phyloP scores from a whole-genome alignment of 2,888 invertebrate genomes.

The Melieria picta region DNA sequence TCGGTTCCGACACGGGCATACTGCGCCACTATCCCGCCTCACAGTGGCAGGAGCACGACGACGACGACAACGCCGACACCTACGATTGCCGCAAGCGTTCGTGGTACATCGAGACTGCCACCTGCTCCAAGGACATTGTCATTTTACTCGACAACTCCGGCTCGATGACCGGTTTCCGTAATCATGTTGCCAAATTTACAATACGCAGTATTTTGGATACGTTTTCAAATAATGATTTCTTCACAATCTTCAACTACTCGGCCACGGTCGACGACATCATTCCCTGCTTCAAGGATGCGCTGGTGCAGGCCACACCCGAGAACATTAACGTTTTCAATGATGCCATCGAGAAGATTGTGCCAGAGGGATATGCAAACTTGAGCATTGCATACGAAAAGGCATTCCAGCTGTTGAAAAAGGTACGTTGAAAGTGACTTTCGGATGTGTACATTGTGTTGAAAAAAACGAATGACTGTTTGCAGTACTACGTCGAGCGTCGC shows the following conservation, averaged over 20 bases:
- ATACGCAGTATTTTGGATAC: slow-evolving; percentile 91
- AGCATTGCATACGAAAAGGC: slow-evolving; percentile 84
- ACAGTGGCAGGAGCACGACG: slow-evolving; percentile 70
- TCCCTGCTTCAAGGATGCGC: slow-evolving; percentile 82
- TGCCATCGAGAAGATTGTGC: slow-evolving; percentile 72
- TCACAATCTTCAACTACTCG: slow-evolving; percentile 89
- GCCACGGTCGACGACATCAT: slow-evolving; percentile 79
- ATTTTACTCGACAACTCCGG: slow-evolving; percentile 96
- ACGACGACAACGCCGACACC: slow-evolving; percentile 72
- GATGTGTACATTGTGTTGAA: neutral
- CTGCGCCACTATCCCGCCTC: slow-evolving; percentile 91
- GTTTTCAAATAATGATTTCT: slow-evolving; percentile 96
- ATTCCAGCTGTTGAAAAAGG: slow-evolving; percentile 81
- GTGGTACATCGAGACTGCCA: slow-evolving; percentile 98
- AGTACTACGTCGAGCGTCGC: slow-evolving; percentile 69
- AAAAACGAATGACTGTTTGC: slow-evolving; percentile 29
- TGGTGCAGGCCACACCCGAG: slow-evolving; percentile 91
- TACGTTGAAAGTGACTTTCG: slow-evolving; percentile 63
- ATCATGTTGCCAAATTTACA: slow-evolving; percentile 84
- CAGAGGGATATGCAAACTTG: slow-evolving; percentile 86
- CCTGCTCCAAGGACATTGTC: slow-evolving; percentile 96
- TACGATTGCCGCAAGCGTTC: slow-evolving; percentile 93
- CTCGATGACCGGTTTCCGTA: slow-evolving; percentile 89
- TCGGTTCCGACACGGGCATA: slow-evolving; percentile 93
- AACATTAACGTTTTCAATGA: slow-evolving; percentile 80